A percentile compares a stretch with the other conserved stretches of the same genome.
Conservation (phyloP, 2,888 invertebrate genomes). For the Caradrina kadenii region DNA sequence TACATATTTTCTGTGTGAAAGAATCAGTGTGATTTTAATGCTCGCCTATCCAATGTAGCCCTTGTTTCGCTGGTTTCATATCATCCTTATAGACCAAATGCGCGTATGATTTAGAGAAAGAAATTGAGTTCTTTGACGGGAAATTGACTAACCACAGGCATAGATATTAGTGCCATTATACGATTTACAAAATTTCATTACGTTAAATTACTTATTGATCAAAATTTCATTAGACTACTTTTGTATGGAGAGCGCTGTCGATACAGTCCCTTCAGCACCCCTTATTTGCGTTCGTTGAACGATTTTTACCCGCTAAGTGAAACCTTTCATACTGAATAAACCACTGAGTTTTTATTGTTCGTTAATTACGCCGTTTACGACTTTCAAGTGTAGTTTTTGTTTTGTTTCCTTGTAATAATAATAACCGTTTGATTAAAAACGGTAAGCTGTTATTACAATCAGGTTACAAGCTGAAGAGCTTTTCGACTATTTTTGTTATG, state of each 20-base stretch:
- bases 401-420: constrained; percentile 25
- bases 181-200: no score
- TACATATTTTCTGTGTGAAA: no score
- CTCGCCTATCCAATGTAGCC: no score
- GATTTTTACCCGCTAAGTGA: constrained; percentile 19
- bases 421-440: constrained; percentile 34
- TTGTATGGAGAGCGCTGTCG: not conserved
- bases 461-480: constrained; percentile 1
- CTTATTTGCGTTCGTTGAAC: constrained; percentile 9
- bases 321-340: constrained; percentile 13
- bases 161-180: no score
- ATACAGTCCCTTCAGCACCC: not conserved
- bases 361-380: constrained; percentile 37
- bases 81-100: no score
- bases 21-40: no score
- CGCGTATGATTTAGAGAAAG: no score
- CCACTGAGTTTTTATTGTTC: constrained; percentile 28
- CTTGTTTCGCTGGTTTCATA: no score
- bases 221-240: not conserved
- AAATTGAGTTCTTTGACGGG: no score
- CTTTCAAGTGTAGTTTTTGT: constrained; percentile 39
- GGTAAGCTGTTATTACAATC: constrained; percentile 24
- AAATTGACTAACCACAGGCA: no score
- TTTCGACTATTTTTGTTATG: constrained; percentile 7
- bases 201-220: no score